phyloP scores from a whole-genome alignment of 2,888 invertebrate species.

The Rhamnusium bicolor region DNA sequence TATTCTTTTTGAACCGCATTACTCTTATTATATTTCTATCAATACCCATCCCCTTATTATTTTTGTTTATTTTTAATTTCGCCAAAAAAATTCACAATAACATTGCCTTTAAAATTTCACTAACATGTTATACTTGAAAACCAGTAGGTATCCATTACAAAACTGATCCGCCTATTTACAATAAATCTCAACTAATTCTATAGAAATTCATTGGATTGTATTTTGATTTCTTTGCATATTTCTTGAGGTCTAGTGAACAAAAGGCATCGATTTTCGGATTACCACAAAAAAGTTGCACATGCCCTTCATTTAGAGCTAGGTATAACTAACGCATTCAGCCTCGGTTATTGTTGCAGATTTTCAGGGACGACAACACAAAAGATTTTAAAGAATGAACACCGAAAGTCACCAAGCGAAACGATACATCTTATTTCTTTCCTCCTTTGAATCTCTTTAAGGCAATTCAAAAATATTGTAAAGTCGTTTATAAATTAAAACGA shows the following conservation, averaged over 20 bases:
- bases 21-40: not conserved
- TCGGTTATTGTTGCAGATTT: slow-evolving; percentile 51
- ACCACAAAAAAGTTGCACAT: slow-evolving; percentile 46
- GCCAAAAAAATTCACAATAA: not conserved
- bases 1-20: too few species aligned
- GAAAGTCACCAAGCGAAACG: slow-evolving; percentile 40
- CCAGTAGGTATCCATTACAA: slow-evolving; percentile 21
- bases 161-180: slow-evolving; percentile 30
- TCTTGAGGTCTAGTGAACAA: slow-evolving; percentile 30
- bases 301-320: slow-evolving; percentile 50
- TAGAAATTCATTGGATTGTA: slow-evolving; percentile 1
- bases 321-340: slow-evolving; percentile 50
- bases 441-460: slow-evolving; percentile 39
- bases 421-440: slow-evolving; percentile 42
- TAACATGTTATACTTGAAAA: not conserved
- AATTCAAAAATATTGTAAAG: slow-evolving; percentile 5
- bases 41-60: not conserved
- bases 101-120: slow-evolving; percentile 15
- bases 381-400: slow-evolving; percentile 20
- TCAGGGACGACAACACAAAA: slow-evolving; percentile 41
- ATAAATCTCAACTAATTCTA: slow-evolving; percentile 33
- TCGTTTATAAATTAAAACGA: not conserved
- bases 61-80: not conserved
- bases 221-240: slow-evolving; percentile 14
- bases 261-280: slow-evolving; percentile 27